Evolutionary conservation across 2,797 vertebrate genomes (phyloP), one percentile per base, ranked within the genome.

Genomic region (Poeciliopsis gracilis): DNA sequence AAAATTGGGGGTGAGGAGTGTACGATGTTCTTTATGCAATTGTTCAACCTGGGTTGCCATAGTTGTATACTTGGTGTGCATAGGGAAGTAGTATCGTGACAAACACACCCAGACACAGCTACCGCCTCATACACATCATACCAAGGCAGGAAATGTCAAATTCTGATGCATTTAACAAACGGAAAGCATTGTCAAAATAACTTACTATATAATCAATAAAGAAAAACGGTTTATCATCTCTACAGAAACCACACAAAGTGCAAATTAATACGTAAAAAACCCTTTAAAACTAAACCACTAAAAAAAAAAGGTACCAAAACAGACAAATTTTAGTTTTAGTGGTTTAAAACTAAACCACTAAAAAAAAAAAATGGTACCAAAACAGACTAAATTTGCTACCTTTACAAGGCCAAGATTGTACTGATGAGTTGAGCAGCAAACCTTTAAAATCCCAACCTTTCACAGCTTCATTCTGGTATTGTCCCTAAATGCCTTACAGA

Each of bases 91-190:
- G 77, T 41, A 59, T 47, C 75, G 70, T 41, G n/a, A 78, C 77
- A 78, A 91, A 55, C 92, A 94, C 92, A 43, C 94, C 93, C 85
- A 75, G 51, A 53, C 41, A 69, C 38, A 28, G 73, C 74, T 83
- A 76, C 81, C 67, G 79, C 86, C 90, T 91, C 89, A 86, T 33
- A 28, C 67, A 47, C 89, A 86, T 78, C 53, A 23, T 36, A 53
- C 75, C 79, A 43, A 63, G 78, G 87, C 90, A 94, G 94, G 93
- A 95, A 94, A 90, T 92, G 69, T 85, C 77, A 51, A 82, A 88
- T 28, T 55, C 4, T 55, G 15, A 71, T 71, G 66, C 20, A n/a
- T n/a, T 41, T 9, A 9, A 70, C 25, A 15, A 38, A 41, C 5
- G 23, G 2, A 73, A 73, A 73, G 10, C 47, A 36, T 36, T 51